phyloP scores from a whole-genome alignment of 1,140 invertebrate genomes.

The Pachypeltis micranthus region DNA sequence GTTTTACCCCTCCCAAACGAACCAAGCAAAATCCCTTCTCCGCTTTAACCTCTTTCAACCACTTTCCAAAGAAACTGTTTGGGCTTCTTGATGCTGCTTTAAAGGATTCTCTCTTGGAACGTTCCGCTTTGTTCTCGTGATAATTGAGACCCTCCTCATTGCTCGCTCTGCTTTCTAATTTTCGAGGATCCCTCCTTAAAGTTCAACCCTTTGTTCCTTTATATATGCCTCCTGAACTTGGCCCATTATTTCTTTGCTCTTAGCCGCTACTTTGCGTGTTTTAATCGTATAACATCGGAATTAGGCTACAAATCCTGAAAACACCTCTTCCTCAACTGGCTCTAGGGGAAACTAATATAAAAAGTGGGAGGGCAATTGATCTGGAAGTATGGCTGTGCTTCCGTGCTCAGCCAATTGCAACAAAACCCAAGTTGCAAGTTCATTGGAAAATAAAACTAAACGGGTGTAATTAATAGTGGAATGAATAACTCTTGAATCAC shows the following conservation, averaged over 20 bases:
- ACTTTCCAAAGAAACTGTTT: conserved; percentile 9
- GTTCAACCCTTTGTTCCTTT: conserved; percentile 8
- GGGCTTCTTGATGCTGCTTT: conserved; percentile 7
- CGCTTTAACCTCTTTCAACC: conserved; percentile 4
- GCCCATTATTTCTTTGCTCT: conserved; percentile 13
- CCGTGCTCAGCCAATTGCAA: too few species aligned
- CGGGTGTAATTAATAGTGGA: too few species aligned
- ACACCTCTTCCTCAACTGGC: too few species aligned
- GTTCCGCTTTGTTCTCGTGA: conserved; percentile 18
- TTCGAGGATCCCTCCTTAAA: not conserved
- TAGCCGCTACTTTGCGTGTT: not conserved
- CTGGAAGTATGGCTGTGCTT: too few species aligned
- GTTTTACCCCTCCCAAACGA: conserved; percentile 1
- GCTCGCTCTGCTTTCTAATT: not conserved
- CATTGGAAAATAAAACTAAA: too few species aligned
- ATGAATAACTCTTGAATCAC: too few species aligned
- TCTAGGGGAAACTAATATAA: too few species aligned
- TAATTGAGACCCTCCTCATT: conserved; percentile 17
- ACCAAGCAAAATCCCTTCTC: too few species aligned
- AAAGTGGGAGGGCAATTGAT: too few species aligned
- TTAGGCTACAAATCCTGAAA: not conserved
- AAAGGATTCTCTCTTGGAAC: conserved; percentile 5
- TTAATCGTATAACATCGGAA: not conserved
- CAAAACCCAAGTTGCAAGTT: too few species aligned
- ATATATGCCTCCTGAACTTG: conserved; percentile 13